Base-by-base conservation (phyloP, 2,797 vertebrate genomes). In the Myripristis murdjan region DNA sequence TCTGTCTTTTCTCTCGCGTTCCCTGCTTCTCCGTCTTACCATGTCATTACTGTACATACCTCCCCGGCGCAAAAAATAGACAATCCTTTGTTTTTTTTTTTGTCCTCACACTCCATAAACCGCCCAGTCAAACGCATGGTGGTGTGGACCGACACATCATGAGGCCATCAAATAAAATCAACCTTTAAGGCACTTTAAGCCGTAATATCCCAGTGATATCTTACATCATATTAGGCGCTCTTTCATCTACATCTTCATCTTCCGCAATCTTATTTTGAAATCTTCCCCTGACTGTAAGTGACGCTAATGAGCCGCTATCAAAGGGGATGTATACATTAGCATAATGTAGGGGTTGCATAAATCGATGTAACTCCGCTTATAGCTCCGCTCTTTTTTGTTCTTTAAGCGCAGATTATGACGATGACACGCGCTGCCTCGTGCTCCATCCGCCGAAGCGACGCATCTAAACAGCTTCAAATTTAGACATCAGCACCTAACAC, bases 1-100 rank as follows among this genome's bases (percentile, higher is more conserved):
- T 20, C 64, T 39, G 5, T 15, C 22, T 28, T n/a, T 2, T 33
- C 58, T 31, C 58, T 48, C 33, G 43, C 60, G 31, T 15, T 58
- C 58, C 48, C 24, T 0, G 0, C 16, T 10, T 44, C 28, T 31
- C 14, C 12, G 58, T 49, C 10, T 16, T 26, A 57, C 15, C 53
- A 23, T 39, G 33, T 46, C 16, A 39, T 55, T 56, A 8, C 39
- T 2, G 24, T 0, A 7, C n/a, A 57, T 15, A 49, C 55, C 66
- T 75, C 75, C 85, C 67, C 60, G 28, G 31, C 79, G 62, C 6
- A 68, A 71, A 85, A 79, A 65, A 68, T 9, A 66, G 51, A n/a
- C 63, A 57, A 64, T 59, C 67, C 20, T 81, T 53, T 64, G 62
- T 62, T 47, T 16, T 64, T 49, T 33, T 41, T 52, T 55, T 55